Conservation (phyloP, 2,888 invertebrate species). For the Drosophila kanekoi region DNA sequence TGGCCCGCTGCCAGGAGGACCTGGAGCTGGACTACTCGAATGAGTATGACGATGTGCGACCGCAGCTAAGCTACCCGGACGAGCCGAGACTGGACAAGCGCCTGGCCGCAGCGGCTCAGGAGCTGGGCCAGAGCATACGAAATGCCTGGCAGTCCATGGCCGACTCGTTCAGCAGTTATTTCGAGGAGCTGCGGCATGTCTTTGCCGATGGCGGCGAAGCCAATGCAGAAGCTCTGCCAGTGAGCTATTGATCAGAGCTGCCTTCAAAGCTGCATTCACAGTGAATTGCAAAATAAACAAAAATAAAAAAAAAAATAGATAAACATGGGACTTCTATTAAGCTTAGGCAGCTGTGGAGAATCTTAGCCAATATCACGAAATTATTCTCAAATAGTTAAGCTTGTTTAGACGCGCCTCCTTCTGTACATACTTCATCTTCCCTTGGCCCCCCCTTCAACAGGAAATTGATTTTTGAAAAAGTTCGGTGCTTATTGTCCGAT, state of each 20-base stretch:
- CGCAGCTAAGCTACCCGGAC: constrained; percentile 47
- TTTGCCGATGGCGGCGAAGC: constrained; percentile 39
- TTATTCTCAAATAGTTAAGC: too few species aligned
- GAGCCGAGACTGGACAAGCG: constrained; percentile 50
- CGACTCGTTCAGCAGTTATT: constrained; percentile 59
- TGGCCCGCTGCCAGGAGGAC: constrained; percentile 27
- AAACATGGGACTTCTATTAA: too few species aligned
- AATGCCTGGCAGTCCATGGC: constrained; percentile 70
- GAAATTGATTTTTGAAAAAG: too few species aligned
- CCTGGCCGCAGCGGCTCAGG: constrained; percentile 46
- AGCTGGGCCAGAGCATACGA: constrained; percentile 63
- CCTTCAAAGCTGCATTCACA: too few species aligned
- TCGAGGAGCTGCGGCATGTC: constrained; percentile 47
- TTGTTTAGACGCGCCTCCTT: too few species aligned
- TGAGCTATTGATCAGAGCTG: neutral
- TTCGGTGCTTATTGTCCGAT: too few species aligned
- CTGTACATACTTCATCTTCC: too few species aligned
- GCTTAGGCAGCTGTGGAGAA: too few species aligned
- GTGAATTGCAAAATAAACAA: neutral
- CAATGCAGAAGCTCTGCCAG: constrained; percentile 10
- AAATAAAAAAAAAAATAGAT: neutral
- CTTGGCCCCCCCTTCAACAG: too few species aligned
- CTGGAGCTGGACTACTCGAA: constrained; percentile 65
- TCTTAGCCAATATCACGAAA: too few species aligned
- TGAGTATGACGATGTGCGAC: constrained; percentile 71